Evolutionary conservation across 1,140 invertebrate species (phyloP).

Genomic region (Geopemphigus sp.): DNA sequence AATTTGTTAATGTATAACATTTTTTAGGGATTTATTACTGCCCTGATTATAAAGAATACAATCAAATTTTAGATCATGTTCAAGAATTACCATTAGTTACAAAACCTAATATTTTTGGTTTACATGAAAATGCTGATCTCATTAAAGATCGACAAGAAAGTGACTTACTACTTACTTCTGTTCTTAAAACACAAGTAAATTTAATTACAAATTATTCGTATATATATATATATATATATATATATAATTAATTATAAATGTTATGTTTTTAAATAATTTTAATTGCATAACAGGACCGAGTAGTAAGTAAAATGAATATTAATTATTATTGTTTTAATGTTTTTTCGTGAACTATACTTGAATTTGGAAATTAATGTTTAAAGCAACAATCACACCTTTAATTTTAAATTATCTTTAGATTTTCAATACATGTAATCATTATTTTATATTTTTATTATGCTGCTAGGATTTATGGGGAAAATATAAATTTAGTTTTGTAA

Average conservation of each 20-base stretch:
- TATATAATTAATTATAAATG: not conserved
- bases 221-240: too few species aligned
- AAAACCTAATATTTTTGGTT: conserved; percentile 84
- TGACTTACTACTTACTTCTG: conserved; percentile 72
- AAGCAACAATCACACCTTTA: too few species aligned
- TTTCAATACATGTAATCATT: not conserved
- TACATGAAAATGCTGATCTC: conserved; percentile 92
- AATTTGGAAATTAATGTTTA: not conserved
- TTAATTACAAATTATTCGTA: not conserved
- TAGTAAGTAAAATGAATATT: conserved; percentile 54
- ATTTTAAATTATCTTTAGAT: too few species aligned
- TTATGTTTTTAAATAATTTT: not conserved
- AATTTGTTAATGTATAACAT: not conserved
- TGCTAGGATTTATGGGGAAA: conserved; percentile 32
- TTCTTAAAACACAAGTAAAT: conserved; percentile 78
- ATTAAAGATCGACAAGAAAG: conserved; percentile 90
- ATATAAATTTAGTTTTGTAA: not conserved
- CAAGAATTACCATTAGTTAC: conserved; percentile 69
- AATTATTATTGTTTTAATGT: not conserved
- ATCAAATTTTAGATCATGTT: conserved; percentile 65
- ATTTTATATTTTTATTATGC: not conserved
- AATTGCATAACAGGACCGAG: conserved; percentile 55
- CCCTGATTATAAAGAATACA: conserved; percentile 72
- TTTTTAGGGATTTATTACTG: conserved; percentile 69
- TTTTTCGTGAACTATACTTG: not conserved